Conservation (phyloP, 2,113 vertebrate species). For the Pseudolaguvia tuberculata region DNA sequence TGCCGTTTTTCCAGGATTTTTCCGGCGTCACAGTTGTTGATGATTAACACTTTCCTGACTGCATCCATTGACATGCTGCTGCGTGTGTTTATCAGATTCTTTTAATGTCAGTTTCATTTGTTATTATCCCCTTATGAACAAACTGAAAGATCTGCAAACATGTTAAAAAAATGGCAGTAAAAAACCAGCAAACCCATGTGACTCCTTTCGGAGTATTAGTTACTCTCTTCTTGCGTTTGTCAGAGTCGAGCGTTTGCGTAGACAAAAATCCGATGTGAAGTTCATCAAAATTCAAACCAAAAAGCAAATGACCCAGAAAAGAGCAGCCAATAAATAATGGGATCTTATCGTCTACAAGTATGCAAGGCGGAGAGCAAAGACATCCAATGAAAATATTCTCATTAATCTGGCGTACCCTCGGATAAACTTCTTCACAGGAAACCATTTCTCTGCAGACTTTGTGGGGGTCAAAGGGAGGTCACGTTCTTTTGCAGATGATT, state of each 20-base stretch:
- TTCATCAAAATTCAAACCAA: slow-evolving; percentile 91
- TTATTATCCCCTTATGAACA: slow-evolving; percentile 59
- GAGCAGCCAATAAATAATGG: slow-evolving; percentile 87
- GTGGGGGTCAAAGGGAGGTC: slow-evolving; percentile 83
- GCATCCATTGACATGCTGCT: background rate
- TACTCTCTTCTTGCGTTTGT: slow-evolving; percentile 73
- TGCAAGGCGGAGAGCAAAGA: slow-evolving; percentile 65
- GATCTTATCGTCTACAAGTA: slow-evolving; percentile 81
- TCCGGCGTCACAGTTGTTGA: too few relatives aligned
- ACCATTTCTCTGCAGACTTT: slow-evolving; percentile 82
- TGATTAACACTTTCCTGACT: slow-evolving; percentile 13
- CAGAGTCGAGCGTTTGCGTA: slow-evolving; percentile 60
- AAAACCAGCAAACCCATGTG: slow-evolving; percentile 83
- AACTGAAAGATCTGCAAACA: slow-evolving; percentile 76
- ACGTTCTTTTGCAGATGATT: slow-evolving; percentile 56
- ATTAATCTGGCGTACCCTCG: slow-evolving; percentile 80
- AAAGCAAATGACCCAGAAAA: slow-evolving; percentile 88
- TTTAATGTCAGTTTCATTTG: too few relatives aligned
- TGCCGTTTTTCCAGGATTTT: slow-evolving; percentile 19
- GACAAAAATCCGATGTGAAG: slow-evolving; percentile 88
- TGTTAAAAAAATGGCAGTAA: slow-evolving; percentile 79
- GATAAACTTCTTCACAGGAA: slow-evolving; percentile 84
- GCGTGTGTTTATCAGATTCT: too few relatives aligned
- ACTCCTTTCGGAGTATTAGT: slow-evolving; percentile 88
- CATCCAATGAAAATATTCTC: slow-evolving; percentile 85